Conservation (phyloP, 2,113 vertebrate species). For the Dromaius novaehollandiae region DNA sequence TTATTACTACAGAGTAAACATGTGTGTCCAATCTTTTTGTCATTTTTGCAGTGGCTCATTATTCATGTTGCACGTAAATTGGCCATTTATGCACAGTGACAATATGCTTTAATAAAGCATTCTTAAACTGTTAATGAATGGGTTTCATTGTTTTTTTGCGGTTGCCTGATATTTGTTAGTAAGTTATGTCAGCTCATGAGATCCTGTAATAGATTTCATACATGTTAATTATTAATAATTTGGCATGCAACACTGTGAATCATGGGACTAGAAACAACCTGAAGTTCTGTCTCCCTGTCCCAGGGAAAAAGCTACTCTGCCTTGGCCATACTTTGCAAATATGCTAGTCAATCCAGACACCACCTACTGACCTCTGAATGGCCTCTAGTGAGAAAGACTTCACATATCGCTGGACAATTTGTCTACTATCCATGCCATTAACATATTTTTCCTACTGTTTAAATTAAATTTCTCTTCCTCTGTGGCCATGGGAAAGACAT, state of each 20-base stretch:
- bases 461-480: not conserved
- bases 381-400: not conserved
- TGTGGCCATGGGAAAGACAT: accelerated
- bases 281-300: not conserved
- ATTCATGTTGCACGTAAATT: not conserved
- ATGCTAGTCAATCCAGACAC: not conserved
- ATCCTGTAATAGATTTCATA: not conserved
- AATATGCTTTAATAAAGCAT: not conserved
- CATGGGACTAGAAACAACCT: not conserved
- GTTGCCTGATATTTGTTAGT: not conserved
- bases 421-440: not conserved
- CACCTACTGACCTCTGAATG: not conserved
- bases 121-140: constrained; percentile 10
- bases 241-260: not conserved
- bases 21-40: not conserved
- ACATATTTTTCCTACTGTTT: not conserved
- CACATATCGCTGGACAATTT: not conserved
- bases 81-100: not conserved
- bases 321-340: not conserved
- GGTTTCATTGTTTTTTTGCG: not conserved
- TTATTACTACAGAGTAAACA: not conserved
- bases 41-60: not conserved
- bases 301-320: not conserved
- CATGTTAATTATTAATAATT: not conserved
- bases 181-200: not conserved